Evolutionary conservation across 2,888 invertebrate species (phyloP).

Genomic region (Anodontia alba): DNA sequence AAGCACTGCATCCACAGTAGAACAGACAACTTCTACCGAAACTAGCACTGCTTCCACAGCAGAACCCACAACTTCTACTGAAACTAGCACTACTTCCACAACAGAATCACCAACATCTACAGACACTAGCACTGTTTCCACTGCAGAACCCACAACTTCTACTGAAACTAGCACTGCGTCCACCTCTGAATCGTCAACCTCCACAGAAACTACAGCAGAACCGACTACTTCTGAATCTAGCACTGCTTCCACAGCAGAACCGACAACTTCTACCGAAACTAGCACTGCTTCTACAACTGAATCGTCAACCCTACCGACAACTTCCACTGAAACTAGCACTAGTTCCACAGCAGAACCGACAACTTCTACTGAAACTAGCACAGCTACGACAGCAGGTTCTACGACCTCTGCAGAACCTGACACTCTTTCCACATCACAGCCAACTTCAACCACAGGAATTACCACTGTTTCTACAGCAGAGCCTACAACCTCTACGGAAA

Average conservation of each 20-base stretch:
- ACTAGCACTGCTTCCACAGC: too few relatives aligned
- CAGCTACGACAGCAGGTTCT: neutral
- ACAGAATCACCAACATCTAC: neutral
- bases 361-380: neutral
- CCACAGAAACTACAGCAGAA: neutral
- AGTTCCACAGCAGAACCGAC: neutral
- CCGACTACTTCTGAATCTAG: neutral
- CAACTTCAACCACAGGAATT: neutral
- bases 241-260: neutral
- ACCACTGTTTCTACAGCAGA: neutral
- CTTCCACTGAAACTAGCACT: neutral
- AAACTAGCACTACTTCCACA: neutral
- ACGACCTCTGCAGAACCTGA: neutral
- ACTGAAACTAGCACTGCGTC: too few relatives aligned
- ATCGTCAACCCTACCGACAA: neutral
- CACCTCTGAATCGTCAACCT: neutral
- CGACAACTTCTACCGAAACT: neutral
- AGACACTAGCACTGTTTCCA: neutral
- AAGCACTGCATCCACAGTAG: neutral
- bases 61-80: conserved; percentile 1
- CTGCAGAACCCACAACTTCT: too few relatives aligned
- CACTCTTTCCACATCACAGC: neutral
- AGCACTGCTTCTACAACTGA: neutral
- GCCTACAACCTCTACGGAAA: neutral
- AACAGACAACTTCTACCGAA: neutral